Evolutionary conservation across 37 sponge, comb jelly and placozoan species (phyloP), one percentile per base, ranked within the genome.

Genomic region (Cliona cf. orientalis): DNA sequence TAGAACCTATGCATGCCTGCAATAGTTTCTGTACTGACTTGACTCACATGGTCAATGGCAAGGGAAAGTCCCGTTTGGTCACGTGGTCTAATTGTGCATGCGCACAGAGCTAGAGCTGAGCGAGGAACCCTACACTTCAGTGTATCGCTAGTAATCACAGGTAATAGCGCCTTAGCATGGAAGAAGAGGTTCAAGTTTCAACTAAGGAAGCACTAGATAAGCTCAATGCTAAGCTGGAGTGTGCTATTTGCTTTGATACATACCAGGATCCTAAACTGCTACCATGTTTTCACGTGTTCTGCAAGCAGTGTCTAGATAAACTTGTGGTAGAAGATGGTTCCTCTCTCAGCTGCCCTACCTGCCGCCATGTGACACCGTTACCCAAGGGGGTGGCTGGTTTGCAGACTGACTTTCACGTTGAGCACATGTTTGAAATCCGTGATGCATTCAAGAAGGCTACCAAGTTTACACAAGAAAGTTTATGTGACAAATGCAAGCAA

Each of bases 211-310:
- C 46, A 45, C 55, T 78, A 22, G 33, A 66, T 22, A 78, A 65
- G 29, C 23, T 78, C 17, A 34, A 23, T 21, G 32, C 44, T 29
- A 32, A 65, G 45, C 67, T 78, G 7, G 66, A 40, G 42, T 78
- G 79, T 42, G 25, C 66, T 0, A 37, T 78, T 36, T 78, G 79
- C 46, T 46, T 78, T 23, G 36, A 64, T 25, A 32, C 14, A 23
- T 78, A 65, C 35, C 43, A 32, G 28, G 66, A 65, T 34, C 66
- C 79, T 33, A 66, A 43, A 66, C 56, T 78, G 46, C 66, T 78
- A 19, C 79, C 79, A 11, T 78, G 79, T 29, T 43, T 78, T 37
- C n/a, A n/a, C n/a, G n/a, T n/a, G n/a, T n/a, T n/a, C n/a, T n/a
- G n/a, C n/a, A n/a, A 58, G 60, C 40, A 38, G 21, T 69, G 70